phyloP scores from a whole-genome alignment of 2,113 vertebrate genomes.

The Cyphomyrus discorhynchus region DNA sequence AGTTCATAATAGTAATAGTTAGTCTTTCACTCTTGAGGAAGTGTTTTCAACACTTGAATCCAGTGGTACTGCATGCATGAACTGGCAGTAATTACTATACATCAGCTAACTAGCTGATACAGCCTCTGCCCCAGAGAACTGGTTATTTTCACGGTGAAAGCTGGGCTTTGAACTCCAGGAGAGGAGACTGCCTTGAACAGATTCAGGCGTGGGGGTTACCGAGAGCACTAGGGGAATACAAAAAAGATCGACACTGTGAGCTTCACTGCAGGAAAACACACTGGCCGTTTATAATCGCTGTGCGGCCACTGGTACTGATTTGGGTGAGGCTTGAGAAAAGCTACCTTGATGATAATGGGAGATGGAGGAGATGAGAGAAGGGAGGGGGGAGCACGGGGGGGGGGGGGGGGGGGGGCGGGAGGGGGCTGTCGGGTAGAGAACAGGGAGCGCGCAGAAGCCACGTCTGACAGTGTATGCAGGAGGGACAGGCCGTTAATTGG shows the following conservation, averaged over 20 bases:
- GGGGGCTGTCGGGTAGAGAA: neutral
- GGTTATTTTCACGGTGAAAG: neutral
- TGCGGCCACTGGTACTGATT: neutral
- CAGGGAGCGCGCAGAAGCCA: neutral
- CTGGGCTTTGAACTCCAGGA: constrained; percentile 4
- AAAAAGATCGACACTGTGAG: neutral
- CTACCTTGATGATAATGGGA: neutral
- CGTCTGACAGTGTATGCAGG: neutral
- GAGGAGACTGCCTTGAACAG: neutral
- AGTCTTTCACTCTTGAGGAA: neutral
- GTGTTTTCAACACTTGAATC: constrained; percentile 8
- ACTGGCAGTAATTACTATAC: constrained; percentile 13
- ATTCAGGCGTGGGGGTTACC: neutral
- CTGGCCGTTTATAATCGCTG: neutral
- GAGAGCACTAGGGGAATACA: neutral
- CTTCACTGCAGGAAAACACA: neutral
- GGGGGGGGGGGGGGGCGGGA: neutral
- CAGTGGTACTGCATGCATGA: neutral
- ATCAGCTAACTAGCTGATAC: constrained; percentile 11
- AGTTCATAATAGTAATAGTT: constrained; percentile 12
- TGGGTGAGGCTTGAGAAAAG: neutral
- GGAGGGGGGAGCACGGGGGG: neutral
- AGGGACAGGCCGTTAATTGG: neutral
- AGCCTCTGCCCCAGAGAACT: neutral
- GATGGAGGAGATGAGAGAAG: neutral